Evolutionary conservation across 2,797 vertebrate genomes (phyloP), one percentile per base, ranked within the genome.

Genomic region (Galagoides demidoff): DNA sequence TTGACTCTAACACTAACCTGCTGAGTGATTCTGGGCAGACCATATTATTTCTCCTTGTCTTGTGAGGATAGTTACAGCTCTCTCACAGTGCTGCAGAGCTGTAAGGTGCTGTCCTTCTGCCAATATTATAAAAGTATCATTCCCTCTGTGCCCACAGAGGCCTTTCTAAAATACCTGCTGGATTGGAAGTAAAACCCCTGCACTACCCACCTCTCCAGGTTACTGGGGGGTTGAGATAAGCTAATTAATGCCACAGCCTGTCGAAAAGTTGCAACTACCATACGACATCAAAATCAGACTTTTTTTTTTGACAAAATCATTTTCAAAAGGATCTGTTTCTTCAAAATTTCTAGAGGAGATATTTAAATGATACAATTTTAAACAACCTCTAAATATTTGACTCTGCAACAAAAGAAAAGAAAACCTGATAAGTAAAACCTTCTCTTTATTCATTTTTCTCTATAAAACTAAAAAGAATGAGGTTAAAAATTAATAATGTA

Each of bases 321-420:
- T 85, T 97, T 90, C 74, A 74, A 89, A 59, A 6, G n/a, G 7
- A 63, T 34, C 6, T 6, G 17, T 73, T 71, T 52, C 73, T 59
- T 52, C 57, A 76, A 59, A 73, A 5, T 95, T 95, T 86, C 49
- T 76, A 6, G 37, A 87, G 19, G 45, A 84, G 27, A 64, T 43
- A 81, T 66, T 73, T 92, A 91, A 88, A 63, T 74, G 22, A 49
- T 91, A 63, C 23, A 64, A n/a, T 12, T 85, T 57, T 52, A 96
- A 92, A 82, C 1, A 76, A 79, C 85, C 34, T 76, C 31, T 85
- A 87, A 97, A 92, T 31, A 73, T 88, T 90, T 78, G 49, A 87
- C 43, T 96, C 5, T 64, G 43, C 57, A n/a, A 22, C 27, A 91
- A 83, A 86, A 68, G 39, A 84, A 82, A 92, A 34, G 39, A 84